A percentile compares a stretch with the other conserved stretches of the same genome.
These are phyloP conservation scores for Epizoanthus ramosus DNA, from an alignment of 92 coral and sea anemone genomes.

Conservation along the genomic window DNA sequence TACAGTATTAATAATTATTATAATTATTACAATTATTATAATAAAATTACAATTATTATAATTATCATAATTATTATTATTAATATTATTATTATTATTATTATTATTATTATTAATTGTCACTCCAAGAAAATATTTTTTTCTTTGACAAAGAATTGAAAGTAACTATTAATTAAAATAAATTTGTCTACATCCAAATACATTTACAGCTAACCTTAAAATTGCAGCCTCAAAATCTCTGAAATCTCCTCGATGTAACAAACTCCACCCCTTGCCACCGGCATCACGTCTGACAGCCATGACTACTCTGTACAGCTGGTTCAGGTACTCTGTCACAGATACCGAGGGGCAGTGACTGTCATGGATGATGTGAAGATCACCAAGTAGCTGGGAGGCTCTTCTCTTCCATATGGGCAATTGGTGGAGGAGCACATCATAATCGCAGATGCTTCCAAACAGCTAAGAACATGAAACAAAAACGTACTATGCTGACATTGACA, in stretches of 20 bases:
- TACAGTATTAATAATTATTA: too few relatives aligned
- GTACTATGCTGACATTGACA: neutral
- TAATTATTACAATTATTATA: too few relatives aligned
- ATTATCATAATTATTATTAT: too few relatives aligned
- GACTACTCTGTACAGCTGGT: conserved; percentile 74
- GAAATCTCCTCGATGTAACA: conserved; percentile 67
- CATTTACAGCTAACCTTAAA: conserved; percentile 39
- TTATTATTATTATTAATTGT: too few relatives aligned
- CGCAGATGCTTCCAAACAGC: conserved; percentile 71
- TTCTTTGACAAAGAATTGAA: too few relatives aligned
- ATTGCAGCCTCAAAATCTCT: conserved; percentile 58
- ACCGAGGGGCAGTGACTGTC: conserved; percentile 59
- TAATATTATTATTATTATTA: too few relatives aligned
- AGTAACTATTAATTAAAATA: too few relatives aligned
- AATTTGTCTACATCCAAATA: neutral
- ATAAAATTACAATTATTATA: too few relatives aligned
- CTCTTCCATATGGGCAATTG: conserved; percentile 78
- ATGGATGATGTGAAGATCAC: conserved; percentile 58
- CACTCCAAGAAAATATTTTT: too few relatives aligned
- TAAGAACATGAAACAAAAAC: conserved; percentile 10
- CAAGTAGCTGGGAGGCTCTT: conserved; percentile 61
- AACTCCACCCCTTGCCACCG: conserved; percentile 49
- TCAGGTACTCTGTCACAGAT: conserved; percentile 76
- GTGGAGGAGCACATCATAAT: conserved; percentile 70
- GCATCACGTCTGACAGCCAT: conserved; percentile 56